These are phyloP conservation scores for Coptodon rendalli DNA, from an alignment of 2,113 vertebrate genomes.

Conservation along the genomic window DNA sequence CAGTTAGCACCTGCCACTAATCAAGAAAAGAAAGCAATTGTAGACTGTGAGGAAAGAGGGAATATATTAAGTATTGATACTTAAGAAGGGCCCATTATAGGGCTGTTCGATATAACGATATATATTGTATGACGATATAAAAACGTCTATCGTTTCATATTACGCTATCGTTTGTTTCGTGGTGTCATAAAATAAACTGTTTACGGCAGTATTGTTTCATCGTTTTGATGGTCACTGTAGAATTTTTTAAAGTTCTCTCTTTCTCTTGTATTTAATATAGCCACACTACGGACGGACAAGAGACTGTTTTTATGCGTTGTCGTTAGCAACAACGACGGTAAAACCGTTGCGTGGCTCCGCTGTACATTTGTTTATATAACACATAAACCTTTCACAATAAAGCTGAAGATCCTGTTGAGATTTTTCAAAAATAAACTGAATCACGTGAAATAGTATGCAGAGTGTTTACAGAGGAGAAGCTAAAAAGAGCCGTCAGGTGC, in stretches of 20 bases:
- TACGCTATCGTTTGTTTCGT: background rate
- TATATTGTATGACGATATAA: background rate
- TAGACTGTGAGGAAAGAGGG: background rate
- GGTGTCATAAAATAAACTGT: background rate
- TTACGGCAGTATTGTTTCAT: background rate
- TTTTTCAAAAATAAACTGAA: background rate
- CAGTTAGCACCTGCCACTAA: background rate
- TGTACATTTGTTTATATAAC: background rate
- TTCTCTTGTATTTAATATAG: background rate
- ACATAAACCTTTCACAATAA: background rate
- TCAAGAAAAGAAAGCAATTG: background rate
- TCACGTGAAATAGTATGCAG: background rate
- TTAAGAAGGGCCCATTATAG: background rate
- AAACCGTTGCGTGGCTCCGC: accelerated
- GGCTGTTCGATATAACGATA: background rate
- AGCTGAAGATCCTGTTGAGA: background rate
- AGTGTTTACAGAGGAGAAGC: background rate
- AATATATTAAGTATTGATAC: background rate
- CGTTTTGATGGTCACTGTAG: background rate
- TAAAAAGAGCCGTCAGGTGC: background rate
- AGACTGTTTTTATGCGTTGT: background rate
- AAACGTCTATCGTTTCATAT: background rate
- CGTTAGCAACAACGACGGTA: background rate
- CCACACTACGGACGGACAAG: background rate
- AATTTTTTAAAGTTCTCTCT: background rate